Percentiles rank a stretch among this genome's conserved stretches.
phyloP scores from a whole-genome alignment of 2,113 vertebrate genomes.

The Nothocercus nigrocapillus region DNA sequence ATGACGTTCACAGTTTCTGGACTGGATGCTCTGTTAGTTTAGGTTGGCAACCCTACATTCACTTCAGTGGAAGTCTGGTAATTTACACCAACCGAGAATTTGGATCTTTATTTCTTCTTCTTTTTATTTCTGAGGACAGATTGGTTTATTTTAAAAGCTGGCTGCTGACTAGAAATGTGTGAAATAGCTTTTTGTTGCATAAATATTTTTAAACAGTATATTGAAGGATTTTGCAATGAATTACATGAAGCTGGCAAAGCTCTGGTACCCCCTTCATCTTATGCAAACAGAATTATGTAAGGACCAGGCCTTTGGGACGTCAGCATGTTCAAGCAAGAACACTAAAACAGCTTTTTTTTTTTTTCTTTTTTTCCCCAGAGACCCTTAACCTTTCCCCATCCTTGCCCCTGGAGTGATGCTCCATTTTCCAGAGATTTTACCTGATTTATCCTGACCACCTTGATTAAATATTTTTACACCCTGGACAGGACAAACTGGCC shows the following conservation, averaged over 20 bases:
- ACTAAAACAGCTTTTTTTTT: neutral
- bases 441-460: constrained; percentile 1
- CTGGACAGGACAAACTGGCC: neutral
- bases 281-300: constrained; percentile 58
- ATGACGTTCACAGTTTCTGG: neutral
- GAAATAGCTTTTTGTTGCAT: constrained; percentile 54
- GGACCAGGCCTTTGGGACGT: constrained; percentile 20
- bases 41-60: constrained; percentile 27
- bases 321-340: neutral
- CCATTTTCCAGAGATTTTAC: neutral
- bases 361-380: neutral
- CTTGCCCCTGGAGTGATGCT: neutral
- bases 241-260: constrained; percentile 42
- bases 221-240: constrained; percentile 62
- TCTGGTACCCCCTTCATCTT: constrained; percentile 24
- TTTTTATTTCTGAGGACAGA: constrained; percentile 57
- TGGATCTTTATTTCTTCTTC: constrained; percentile 63
- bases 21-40: constrained; percentile 41
- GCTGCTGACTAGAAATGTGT: constrained; percentile 52
- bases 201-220: constrained; percentile 65
- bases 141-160: constrained; percentile 67
- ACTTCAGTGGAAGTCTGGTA: constrained; percentile 43
- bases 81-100: constrained; percentile 48
- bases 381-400: neutral
- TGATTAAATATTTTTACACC: neutral